Percentiles rank a stretch among this genome's conserved stretches.
phyloP scores from a whole-genome alignment of 2,797 vertebrate species.

The Oreochromis grahami region DNA sequence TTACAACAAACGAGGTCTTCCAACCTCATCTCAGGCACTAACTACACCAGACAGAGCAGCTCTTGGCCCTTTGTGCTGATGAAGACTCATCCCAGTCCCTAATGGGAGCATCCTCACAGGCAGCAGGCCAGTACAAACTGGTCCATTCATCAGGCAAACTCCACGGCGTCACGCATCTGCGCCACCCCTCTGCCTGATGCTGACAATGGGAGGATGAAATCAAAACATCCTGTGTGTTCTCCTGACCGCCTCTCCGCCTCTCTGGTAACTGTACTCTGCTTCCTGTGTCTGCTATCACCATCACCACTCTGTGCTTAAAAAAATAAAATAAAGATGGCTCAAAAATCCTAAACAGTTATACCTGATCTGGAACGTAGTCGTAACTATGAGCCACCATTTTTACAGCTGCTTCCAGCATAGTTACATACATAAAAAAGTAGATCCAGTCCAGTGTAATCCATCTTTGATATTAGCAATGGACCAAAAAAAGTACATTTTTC shows the following conservation, averaged over 20 bases:
- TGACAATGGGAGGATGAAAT: slow-evolving; percentile 51
- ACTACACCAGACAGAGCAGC: neutral
- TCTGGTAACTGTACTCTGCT: neutral
- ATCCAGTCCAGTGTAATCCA: neutral
- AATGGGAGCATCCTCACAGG: slow-evolving; percentile 3
- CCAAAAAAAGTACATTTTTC: neutral
- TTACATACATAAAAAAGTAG: neutral
- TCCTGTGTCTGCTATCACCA: neutral
- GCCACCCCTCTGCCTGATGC: slow-evolving; percentile 26
- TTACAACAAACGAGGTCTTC: rapidly evolving
- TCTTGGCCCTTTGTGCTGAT: neutral
- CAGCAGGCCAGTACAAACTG: slow-evolving; percentile 12
- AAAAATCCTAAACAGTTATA: neutral
- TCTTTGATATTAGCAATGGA: neutral
- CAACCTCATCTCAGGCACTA: neutral
- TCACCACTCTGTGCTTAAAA: neutral
- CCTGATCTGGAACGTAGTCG: neutral
- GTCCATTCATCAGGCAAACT: slow-evolving; percentile 30
- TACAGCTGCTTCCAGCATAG: neutral
- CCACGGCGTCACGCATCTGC: slow-evolving; percentile 1
- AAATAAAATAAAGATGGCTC: neutral
- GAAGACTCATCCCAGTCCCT: neutral
- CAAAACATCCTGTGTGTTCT: slow-evolving; percentile 47
- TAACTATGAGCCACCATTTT: neutral
- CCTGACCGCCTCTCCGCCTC: neutral